Evolutionary conservation across 2,797 vertebrate genomes (phyloP).

Genomic region (Chromobotia macracanthus): DNA sequence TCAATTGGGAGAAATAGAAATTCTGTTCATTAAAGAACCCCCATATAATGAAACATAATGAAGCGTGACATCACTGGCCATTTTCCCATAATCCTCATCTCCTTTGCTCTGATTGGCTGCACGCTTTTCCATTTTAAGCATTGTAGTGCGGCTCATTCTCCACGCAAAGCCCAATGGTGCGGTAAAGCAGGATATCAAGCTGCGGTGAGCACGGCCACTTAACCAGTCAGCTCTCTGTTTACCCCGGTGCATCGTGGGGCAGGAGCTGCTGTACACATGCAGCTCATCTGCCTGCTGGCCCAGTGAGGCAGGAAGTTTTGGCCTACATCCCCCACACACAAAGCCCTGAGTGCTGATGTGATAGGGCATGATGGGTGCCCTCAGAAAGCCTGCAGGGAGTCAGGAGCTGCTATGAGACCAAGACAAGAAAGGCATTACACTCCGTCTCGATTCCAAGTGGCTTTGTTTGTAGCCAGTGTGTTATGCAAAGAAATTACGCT

Average conservation of each 20-base stretch:
- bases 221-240: slow-evolving; percentile 71
- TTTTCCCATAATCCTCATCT: not conserved
- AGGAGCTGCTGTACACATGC: slow-evolving; percentile 56
- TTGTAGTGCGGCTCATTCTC: slow-evolving; percentile 60
- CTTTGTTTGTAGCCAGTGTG: not conserved
- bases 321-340: slow-evolving; percentile 56
- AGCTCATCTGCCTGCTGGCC: slow-evolving; percentile 57
- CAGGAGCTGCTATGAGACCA: slow-evolving; percentile 9
- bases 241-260: slow-evolving; percentile 64
- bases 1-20: too few relatives aligned
- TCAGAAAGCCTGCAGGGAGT: slow-evolving; percentile 14
- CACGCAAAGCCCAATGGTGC: slow-evolving; percentile 76
- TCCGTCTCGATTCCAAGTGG: not conserved
- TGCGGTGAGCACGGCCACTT: slow-evolving; percentile 73
- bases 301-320: slow-evolving; percentile 57
- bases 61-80: slow-evolving; percentile 19
- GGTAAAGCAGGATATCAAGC: slow-evolving; percentile 78
- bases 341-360: slow-evolving; percentile 47
- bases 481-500: not conserved
- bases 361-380: slow-evolving; percentile 43
- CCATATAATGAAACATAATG: slow-evolving; percentile 21
- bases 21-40: slow-evolving; percentile 52
- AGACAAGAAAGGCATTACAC: slow-evolving; percentile 8
- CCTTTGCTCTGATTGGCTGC: slow-evolving; percentile 1
- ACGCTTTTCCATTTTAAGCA: slow-evolving; percentile 56